These are phyloP conservation scores for Ctenoplectra terminalis DNA, from an alignment of 1,140 invertebrate species.

Conservation along the genomic window DNA sequence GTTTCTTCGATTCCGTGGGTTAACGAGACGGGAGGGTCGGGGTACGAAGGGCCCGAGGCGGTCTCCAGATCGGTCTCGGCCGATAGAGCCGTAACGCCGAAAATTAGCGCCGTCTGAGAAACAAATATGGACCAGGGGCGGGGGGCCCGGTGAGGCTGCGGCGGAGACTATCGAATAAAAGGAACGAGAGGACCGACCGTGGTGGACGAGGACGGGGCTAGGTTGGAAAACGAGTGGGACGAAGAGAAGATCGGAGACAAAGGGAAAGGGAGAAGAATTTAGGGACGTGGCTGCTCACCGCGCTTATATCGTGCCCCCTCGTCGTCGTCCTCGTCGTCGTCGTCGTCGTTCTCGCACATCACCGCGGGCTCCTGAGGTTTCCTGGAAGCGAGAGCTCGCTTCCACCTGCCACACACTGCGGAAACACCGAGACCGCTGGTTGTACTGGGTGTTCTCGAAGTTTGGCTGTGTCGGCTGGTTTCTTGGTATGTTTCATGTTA, in stretches of 20 bases:
- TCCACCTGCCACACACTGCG: conserved; percentile 74
- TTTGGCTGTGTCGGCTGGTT: neutral
- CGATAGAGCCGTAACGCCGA: conserved; percentile 78
- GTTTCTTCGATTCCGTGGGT: conserved; percentile 54
- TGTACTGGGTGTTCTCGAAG: conserved; percentile 72
- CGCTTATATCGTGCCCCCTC: conserved; percentile 46
- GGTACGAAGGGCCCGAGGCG: conserved; percentile 33
- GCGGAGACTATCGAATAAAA: conserved; percentile 41
- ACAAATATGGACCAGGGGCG: conserved; percentile 64
- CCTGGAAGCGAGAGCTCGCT: conserved; percentile 78
- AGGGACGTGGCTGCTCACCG: conserved; percentile 30
- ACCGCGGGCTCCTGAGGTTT: conserved; percentile 74
- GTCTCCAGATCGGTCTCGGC: conserved; percentile 50
- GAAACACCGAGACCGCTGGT: conserved; percentile 46
- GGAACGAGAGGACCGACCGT: neutral
- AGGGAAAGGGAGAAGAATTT: conserved; percentile 51
- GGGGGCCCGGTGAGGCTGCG: neutral
- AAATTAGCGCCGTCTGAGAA: conserved; percentile 76
- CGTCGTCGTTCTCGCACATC: conserved; percentile 67
- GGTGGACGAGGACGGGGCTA: neutral
- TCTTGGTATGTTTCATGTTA: too few species aligned
- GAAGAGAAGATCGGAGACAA: conserved; percentile 8
- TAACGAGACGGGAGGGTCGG: conserved; percentile 53
- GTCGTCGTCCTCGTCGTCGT: conserved; percentile 36
- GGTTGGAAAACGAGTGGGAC: conserved; percentile 12